Conservation (phyloP, 2,888 invertebrate species). For the Aspidapion aeneum region DNA sequence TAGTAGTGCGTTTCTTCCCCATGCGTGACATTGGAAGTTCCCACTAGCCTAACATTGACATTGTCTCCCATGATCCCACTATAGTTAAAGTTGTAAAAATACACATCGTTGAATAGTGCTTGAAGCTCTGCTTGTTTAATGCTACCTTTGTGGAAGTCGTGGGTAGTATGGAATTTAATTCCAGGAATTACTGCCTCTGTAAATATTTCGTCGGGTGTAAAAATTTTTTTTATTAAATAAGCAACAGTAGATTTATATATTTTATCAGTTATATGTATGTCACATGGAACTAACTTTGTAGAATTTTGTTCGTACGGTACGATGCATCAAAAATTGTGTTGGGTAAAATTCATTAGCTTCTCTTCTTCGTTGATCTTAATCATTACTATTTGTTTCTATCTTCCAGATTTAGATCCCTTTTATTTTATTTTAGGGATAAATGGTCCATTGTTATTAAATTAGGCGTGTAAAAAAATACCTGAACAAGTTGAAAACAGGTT, state of each 20-base stretch:
- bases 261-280: not conserved
- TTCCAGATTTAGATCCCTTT: not conserved
- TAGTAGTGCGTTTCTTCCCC: not conserved
- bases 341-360: not conserved
- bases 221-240: too few relatives aligned
- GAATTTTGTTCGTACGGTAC: not conserved
- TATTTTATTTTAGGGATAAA: not conserved
- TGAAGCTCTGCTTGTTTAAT: not conserved
- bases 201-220: too few relatives aligned
- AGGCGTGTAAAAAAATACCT: not conserved
- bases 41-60: not conserved
- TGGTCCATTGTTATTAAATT: not conserved
- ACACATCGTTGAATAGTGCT: not conserved
- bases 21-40: not conserved
- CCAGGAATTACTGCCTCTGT: too few relatives aligned
- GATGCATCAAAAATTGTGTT: not conserved
- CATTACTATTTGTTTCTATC: not conserved
- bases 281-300: not conserved
- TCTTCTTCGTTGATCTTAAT: not conserved
- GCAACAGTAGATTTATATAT: too few relatives aligned
- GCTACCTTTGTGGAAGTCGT: not conserved
- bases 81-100: not conserved
- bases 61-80: not conserved
- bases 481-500: too few relatives aligned
- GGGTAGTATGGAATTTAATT: too few relatives aligned